Conservation (phyloP, 2,113 vertebrate species). For the Procapra przewalskii region DNA sequence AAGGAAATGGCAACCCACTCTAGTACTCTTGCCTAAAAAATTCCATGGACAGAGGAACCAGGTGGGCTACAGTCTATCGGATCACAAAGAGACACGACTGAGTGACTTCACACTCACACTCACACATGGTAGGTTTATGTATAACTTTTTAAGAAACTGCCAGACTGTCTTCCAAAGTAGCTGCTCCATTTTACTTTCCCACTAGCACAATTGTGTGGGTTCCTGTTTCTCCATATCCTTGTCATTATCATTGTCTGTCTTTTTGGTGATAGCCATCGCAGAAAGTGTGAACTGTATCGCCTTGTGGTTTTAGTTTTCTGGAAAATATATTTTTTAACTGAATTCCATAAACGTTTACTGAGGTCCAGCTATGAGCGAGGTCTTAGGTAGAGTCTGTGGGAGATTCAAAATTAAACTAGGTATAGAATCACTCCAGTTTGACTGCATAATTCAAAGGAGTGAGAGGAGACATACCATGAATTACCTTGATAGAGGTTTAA, state of each 20-base stretch:
- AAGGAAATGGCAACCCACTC: too few relatives aligned
- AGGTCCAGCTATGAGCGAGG: background rate
- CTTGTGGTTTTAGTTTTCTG: conserved; percentile 3
- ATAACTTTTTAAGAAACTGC: background rate
- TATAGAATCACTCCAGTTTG: background rate
- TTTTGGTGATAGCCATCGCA: background rate
- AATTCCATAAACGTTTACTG: background rate
- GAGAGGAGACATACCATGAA: background rate
- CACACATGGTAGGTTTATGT: background rate
- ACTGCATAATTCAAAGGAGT: background rate
- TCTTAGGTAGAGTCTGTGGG: background rate
- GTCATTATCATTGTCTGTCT: background rate
- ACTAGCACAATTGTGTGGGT: background rate
- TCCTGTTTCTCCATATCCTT: background rate
- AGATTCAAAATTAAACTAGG: background rate
- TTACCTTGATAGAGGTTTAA: background rate
- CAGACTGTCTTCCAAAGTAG: background rate
- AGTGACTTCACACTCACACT: too few relatives aligned
- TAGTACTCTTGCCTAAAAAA: too few relatives aligned
- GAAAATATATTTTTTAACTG: background rate
- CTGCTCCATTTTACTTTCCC: background rate
- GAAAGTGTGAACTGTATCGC: background rate
- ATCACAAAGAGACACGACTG: too few relatives aligned
- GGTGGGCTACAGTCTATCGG: too few relatives aligned
- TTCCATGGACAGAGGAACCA: too few relatives aligned